These are phyloP conservation scores for Apotomis turbidana DNA, from an alignment of 2,888 invertebrate genomes.

Conservation along the genomic window DNA sequence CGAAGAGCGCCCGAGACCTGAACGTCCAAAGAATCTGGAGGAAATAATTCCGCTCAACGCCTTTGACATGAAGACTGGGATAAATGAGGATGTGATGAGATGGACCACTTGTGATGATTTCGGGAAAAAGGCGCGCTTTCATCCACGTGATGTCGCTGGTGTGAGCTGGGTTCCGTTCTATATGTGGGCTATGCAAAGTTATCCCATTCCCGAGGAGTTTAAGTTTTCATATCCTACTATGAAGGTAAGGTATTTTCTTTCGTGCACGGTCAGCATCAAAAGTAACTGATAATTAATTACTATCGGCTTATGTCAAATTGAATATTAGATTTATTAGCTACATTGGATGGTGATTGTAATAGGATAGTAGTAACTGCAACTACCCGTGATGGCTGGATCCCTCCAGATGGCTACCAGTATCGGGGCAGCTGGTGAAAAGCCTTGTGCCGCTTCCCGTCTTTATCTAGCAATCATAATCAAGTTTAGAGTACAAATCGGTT, in stretches of 20 bases:
- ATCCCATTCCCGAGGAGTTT: conserved; percentile 48
- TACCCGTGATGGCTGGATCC: too few relatives aligned
- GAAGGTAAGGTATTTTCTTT: conserved; percentile 53
- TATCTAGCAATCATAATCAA: too few relatives aligned
- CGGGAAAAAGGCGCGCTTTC: conserved; percentile 54
- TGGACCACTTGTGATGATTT: conserved; percentile 69
- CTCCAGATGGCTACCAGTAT: too few relatives aligned
- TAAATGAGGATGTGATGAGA: conserved; percentile 42
- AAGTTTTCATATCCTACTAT: conserved; percentile 61
- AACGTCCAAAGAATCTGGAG: conserved; percentile 7
- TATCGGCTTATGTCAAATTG: too few relatives aligned
- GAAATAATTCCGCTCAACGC: conserved; percentile 23
- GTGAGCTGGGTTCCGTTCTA: conserved; percentile 69
- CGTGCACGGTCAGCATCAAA: not conserved
- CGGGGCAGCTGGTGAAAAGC: too few relatives aligned
- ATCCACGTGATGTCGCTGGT: conserved; percentile 62
- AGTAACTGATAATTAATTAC: too few relatives aligned
- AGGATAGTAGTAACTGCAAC: too few relatives aligned
- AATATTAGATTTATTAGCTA: too few relatives aligned
- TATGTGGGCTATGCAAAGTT: conserved; percentile 55
- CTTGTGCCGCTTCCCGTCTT: too few relatives aligned
- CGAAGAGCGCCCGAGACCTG: not conserved
- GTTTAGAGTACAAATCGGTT: too few relatives aligned
- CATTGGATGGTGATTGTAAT: too few relatives aligned
- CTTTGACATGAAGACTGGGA: conserved; percentile 43